Conservation (phyloP, 2,888 invertebrate species). For the Eupithecia vulgata region DNA sequence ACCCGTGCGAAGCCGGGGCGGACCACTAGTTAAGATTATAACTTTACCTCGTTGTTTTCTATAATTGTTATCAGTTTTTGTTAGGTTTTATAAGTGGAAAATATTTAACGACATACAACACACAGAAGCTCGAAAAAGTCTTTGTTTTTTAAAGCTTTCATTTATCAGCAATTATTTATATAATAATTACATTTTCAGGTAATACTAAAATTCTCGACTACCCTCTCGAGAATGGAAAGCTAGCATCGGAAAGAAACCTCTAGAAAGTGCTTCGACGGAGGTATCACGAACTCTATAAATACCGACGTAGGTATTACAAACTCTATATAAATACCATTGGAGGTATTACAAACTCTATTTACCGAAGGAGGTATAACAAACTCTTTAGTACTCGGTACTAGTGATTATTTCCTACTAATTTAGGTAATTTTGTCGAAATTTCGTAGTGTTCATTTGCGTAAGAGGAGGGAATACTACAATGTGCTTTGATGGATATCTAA, state of each 20-base stretch:
- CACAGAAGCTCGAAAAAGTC: too few species aligned
- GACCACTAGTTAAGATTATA: too few species aligned
- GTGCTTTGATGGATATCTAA: slow-evolving; percentile 3
- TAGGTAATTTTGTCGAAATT: slow-evolving; percentile 59
- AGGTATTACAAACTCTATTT: slow-evolving; percentile 48
- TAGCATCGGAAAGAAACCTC: slow-evolving; percentile 52
- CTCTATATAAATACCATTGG: slow-evolving; percentile 57
- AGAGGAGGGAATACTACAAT: not conserved
- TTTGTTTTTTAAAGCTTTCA: too few species aligned
- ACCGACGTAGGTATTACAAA: slow-evolving; percentile 17
- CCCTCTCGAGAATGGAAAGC: slow-evolving; percentile 51
- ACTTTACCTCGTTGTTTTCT: too few species aligned
- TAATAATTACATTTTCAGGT: too few species aligned
- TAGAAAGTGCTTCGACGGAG: slow-evolving; percentile 82
- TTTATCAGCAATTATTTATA: not conserved
- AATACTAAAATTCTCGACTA: slow-evolving; percentile 44
- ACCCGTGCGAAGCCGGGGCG: too few species aligned
- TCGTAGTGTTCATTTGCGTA: slow-evolving; percentile 41
- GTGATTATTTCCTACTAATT: slow-evolving; percentile 73
- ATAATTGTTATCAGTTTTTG: too few species aligned
- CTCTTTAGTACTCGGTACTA: slow-evolving; percentile 46
- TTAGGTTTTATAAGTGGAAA: too few species aligned
- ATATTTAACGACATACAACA: too few species aligned
- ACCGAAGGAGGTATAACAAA: slow-evolving; percentile 22
- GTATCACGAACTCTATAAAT: slow-evolving; percentile 42